phyloP scores from a whole-genome alignment of 2,888 invertebrate genomes.

The Melanophora roralis region DNA sequence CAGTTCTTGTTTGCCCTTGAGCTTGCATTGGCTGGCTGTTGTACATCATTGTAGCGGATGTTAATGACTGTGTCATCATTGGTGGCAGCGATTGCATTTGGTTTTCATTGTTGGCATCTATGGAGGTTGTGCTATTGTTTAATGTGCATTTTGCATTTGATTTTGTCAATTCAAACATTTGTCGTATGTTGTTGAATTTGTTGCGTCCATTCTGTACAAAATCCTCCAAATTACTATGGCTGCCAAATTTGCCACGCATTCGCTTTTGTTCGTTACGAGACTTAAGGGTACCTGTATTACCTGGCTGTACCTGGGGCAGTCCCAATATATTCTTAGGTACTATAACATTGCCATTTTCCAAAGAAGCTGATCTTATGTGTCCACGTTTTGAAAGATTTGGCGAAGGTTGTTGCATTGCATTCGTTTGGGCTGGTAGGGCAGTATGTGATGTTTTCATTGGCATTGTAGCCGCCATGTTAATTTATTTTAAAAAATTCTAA shows the following conservation, averaged over 20 bases:
- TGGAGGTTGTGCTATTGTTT: neutral
- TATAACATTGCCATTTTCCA: conserved; percentile 72
- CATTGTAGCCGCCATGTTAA: conserved; percentile 48
- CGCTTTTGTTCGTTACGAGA: conserved; percentile 76
- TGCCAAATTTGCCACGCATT: conserved; percentile 75
- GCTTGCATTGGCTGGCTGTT: conserved; percentile 33
- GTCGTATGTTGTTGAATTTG: conserved; percentile 76
- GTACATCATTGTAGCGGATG: conserved; percentile 38
- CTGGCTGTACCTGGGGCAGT: conserved; percentile 65
- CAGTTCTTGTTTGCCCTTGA: conserved; percentile 42
- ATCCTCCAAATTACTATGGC: conserved; percentile 75
- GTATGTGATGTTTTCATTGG: conserved; percentile 31
- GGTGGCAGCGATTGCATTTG: conserved; percentile 55
- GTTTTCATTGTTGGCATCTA: conserved; percentile 26
- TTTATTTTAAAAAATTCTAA: no score
- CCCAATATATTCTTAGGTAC: conserved; percentile 72
- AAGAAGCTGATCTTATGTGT: conserved; percentile 75
- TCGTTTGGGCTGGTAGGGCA: conserved; percentile 5
- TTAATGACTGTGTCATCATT: conserved; percentile 56
- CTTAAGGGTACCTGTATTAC: conserved; percentile 74
- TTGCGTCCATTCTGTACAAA: conserved; percentile 71
- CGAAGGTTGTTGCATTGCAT: conserved; percentile 21
- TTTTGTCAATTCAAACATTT: conserved; percentile 75
- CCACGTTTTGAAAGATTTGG: conserved; percentile 69
- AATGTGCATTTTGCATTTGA: conserved; percentile 59